Percentiles rank a stretch among this genome's conserved stretches.
These are phyloP conservation scores for Chrysemys picta DNA, from an alignment of 2,113 vertebrate species.

Conservation along the genomic window DNA sequence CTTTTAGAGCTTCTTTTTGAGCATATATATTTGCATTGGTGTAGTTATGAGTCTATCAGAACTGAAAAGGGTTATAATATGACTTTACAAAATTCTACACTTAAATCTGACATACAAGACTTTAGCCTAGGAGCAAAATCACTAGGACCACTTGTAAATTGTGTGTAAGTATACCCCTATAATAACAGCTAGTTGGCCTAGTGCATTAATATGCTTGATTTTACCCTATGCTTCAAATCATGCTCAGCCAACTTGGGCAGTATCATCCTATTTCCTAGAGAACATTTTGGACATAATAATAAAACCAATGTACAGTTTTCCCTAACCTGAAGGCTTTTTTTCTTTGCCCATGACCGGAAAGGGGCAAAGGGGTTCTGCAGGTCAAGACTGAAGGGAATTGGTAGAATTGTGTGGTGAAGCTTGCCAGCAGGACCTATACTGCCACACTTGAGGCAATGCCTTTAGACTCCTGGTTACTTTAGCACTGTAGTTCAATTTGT, in stretches of 20 bases:
- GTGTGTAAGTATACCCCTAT: slow-evolving; percentile 19
- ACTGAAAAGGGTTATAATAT: neutral
- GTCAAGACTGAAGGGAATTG: neutral
- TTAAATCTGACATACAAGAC: neutral
- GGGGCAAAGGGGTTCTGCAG: neutral
- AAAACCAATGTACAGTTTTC: slow-evolving; percentile 26
- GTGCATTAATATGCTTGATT: neutral
- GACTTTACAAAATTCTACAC: neutral
- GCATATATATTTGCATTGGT: neutral
- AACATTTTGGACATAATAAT: slow-evolving; percentile 6
- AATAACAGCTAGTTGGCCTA: neutral
- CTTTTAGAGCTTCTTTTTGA: neutral
- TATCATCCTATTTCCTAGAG: slow-evolving; percentile 21
- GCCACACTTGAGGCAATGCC: slow-evolving; percentile 32
- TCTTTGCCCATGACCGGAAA: neutral
- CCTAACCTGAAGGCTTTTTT: slow-evolving; percentile 20
- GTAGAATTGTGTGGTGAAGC: slow-evolving; percentile 15
- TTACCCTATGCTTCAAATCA: slow-evolving; percentile 31
- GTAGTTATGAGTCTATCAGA: neutral
- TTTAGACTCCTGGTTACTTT: neutral
- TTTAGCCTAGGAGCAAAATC: neutral
- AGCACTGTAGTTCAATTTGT: neutral
- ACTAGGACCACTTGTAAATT: neutral
- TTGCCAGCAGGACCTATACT: neutral
- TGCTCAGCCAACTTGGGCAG: neutral